A percentile compares a stretch with the other conserved stretches of the same genome.
Evolutionary conservation across 2,113 vertebrate species (phyloP).

Genomic region (Plecotus auritus): DNA sequence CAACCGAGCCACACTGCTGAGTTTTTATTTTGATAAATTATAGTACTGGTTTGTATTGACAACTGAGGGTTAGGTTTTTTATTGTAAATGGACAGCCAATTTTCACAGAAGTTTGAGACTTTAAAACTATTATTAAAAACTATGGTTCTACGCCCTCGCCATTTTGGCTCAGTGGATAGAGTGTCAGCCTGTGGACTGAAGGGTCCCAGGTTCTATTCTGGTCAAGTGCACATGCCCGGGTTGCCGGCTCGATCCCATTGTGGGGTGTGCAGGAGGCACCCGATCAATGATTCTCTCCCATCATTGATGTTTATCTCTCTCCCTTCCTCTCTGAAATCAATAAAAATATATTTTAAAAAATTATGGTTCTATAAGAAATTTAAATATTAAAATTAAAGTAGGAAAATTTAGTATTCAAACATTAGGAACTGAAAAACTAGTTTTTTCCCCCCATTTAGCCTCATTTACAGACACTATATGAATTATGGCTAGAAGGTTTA

Average conservation of each 20-base stretch:
- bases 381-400: background rate
- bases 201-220: no score
- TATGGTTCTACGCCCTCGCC: no score
- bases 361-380: background rate
- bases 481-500: background rate
- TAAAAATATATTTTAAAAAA: no score
- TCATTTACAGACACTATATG: background rate
- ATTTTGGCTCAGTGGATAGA: no score
- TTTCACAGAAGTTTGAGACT: background rate
- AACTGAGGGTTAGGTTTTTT: constrained; percentile 32
- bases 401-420: background rate
- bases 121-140: constrained; percentile 18
- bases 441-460: background rate
- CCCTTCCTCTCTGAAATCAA: no score
- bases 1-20: background rate
- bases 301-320: no score
- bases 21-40: constrained; percentile 43
- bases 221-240: no score
- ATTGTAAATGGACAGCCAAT: constrained; percentile 19
- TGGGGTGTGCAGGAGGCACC: no score
- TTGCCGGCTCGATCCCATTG: no score
- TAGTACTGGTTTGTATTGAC: constrained; percentile 30
- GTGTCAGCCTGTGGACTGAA: no score
- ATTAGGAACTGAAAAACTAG: constrained; percentile 10
- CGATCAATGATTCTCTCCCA: no score